These are phyloP conservation scores for Acleris cristana DNA, from an alignment of 2,888 invertebrate genomes.

Conservation along the genomic window DNA sequence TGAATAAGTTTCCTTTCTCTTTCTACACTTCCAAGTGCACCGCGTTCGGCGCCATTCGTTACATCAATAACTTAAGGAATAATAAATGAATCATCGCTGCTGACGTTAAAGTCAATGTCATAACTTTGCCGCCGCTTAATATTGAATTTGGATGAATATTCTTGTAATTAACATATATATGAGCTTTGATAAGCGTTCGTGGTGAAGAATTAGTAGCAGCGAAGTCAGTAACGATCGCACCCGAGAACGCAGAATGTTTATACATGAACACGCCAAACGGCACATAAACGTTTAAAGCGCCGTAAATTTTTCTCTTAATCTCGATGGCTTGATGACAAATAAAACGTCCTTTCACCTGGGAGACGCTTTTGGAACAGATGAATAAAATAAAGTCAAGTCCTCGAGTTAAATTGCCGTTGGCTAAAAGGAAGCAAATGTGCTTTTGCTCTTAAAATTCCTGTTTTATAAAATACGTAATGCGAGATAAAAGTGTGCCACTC, in stretches of 20 bases:
- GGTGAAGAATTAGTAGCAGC: constrained; percentile 38
- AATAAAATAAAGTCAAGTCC: constrained; percentile 41
- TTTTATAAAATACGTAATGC: constrained; percentile 7
- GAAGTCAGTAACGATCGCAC: constrained; percentile 57
- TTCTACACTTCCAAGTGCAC: constrained; percentile 75
- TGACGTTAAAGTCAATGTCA: constrained; percentile 29
- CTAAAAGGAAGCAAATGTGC: constrained; percentile 23
- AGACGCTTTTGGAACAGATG: constrained; percentile 48
- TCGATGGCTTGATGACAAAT: constrained; percentile 63
- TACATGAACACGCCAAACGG: constrained; percentile 69
- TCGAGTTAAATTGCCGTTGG: constrained; percentile 21
- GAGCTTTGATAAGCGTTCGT: constrained; percentile 16
- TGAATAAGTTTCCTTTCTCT: constrained; percentile 83
- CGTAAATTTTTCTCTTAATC: constrained; percentile 68
- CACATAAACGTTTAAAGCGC: constrained; percentile 70
- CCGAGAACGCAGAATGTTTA: constrained; percentile 58
- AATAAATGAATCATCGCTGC: constrained; percentile 49
- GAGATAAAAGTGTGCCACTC: not conserved
- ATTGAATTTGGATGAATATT: not conserved
- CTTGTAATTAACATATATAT: constrained; percentile 22
- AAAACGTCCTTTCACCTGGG: constrained; percentile 72
- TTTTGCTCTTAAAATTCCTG: constrained; percentile 22
- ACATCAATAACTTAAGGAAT: constrained; percentile 57
- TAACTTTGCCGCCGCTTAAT: constrained; percentile 9
- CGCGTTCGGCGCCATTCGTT: constrained; percentile 67